These are phyloP conservation scores for Rhyacophila evoluta DNA, from an alignment of 2,888 invertebrate species.

Conservation along the genomic window DNA sequence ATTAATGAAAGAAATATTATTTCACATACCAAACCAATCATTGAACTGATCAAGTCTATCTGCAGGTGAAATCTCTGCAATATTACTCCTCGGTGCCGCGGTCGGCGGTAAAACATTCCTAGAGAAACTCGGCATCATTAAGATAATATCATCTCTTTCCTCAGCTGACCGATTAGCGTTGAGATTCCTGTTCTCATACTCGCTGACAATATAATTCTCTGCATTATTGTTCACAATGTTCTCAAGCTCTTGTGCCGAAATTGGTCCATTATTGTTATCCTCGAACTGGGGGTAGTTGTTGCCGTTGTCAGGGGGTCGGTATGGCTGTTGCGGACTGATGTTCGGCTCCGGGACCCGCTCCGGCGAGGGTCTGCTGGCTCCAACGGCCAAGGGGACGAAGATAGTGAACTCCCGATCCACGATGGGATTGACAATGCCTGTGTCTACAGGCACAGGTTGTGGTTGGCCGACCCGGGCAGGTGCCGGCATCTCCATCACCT, in stretches of 20 bases:
- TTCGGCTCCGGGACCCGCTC: not conserved
- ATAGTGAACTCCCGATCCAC: constrained; percentile 52
- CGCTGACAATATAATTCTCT: constrained; percentile 67
- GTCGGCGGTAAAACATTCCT: constrained; percentile 31
- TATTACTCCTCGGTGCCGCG: constrained; percentile 27
- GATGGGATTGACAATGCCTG: constrained; percentile 51
- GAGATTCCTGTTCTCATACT: constrained; percentile 64
- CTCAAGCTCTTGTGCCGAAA: constrained; percentile 70
- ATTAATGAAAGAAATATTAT: too few species aligned
- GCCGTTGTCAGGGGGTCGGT: not conserved
- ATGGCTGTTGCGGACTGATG: not conserved
- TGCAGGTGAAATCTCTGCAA: not conserved
- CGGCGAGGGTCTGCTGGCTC: not conserved
- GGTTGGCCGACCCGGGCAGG: constrained; percentile 31
- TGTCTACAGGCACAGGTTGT: constrained; percentile 37
- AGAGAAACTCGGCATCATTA: constrained; percentile 32
- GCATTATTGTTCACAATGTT: constrained; percentile 72
- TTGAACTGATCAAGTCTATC: constrained; percentile 57
- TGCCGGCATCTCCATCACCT: constrained; percentile 30
- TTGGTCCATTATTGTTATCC: constrained; percentile 71
- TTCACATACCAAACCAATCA: constrained; percentile 66
- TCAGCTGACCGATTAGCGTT: constrained; percentile 57
- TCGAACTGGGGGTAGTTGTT: constrained; percentile 56
- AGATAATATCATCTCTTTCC: constrained; percentile 34
- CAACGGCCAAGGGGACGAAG: constrained; percentile 26